Percentiles rank a stretch among this genome's conserved stretches.
phyloP scores from a whole-genome alignment of 2,113 vertebrate species.

The Engystomops pustulosus region DNA sequence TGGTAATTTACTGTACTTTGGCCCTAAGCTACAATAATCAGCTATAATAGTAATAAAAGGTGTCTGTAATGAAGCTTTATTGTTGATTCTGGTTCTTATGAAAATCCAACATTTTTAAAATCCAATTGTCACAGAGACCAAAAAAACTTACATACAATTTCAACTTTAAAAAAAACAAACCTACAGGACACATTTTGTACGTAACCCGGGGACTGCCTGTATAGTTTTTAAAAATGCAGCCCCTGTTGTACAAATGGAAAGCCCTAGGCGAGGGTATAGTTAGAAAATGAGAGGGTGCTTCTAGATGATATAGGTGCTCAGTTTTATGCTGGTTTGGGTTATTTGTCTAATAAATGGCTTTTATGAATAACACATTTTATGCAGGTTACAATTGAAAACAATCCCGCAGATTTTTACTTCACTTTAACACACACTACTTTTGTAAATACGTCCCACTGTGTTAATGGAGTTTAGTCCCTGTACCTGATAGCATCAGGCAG shows the following conservation, averaged over 20 bases:
- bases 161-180: too few species aligned
- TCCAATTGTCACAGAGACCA: too few species aligned
- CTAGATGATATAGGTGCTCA: background rate
- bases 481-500: conserved; percentile 25
- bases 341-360: conserved; percentile 8
- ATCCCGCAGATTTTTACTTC: conserved; percentile 6
- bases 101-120: too few species aligned
- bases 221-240: too few species aligned
- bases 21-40: too few species aligned
- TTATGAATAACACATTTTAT: conserved; percentile 7
- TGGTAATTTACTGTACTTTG: too few species aligned
- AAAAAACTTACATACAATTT: too few species aligned
- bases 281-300: background rate
- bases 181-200: too few species aligned
- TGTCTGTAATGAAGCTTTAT: too few species aligned
- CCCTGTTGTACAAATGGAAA: background rate
- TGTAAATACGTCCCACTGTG: conserved; percentile 33
- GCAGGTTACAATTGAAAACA: background rate
- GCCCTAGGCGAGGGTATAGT: background rate
- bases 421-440: conserved; percentile 34
- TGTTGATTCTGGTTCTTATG: too few species aligned
- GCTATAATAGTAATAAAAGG: too few species aligned
- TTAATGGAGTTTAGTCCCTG: conserved; percentile 41
- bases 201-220: too few species aligned
- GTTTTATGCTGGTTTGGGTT: background rate